Evolutionary conservation across 2,113 vertebrate genomes (phyloP), one percentile per base, ranked within the genome.

Genomic region (Lepus europaeus): DNA sequence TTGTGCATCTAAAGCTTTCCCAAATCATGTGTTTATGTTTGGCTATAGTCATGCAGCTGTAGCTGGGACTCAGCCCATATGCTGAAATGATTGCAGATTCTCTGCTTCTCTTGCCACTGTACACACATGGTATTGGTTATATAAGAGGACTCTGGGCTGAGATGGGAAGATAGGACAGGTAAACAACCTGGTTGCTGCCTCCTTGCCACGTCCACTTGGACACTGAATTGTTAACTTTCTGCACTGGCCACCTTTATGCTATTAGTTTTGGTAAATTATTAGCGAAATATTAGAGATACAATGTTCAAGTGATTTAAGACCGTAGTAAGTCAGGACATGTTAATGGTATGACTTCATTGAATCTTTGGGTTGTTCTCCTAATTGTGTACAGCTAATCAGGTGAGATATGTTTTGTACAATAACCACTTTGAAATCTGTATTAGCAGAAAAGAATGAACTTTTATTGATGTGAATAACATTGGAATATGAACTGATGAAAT

Each of bases 401-500:
- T 22, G 78, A 56, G 17, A 14, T 63, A 13, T 59, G 11, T 86
- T n/a, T 64, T 76, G 16, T 63, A 89, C 22, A 31, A 27, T 45
- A 92, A 61, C 7, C 9, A 36, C 61, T 74, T 85, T 89, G 31
- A 87, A 93, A 72, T 19, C 6, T 77, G 72, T 0, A 25, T 59
- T 33, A 59, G 4, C 45, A 69, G 33, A 31, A 77, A 87, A 85
- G 83, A 31, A 33, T 33, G 64, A 7, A 36, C 22, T 90, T 92
- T 77, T 66, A 87, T n/a, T 73, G 29, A 91, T 19, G 27, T 9
- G 66, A 69, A 39, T 90, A 59, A 72, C 13, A 74, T 13, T 87
- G 45, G 33, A 4, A 61, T 64, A 33, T 29, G 7, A 85, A 61
- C 22, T 73, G 70, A 80, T 96, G 81, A 89, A 63, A 94, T 91